Evolutionary conservation across 2,797 vertebrate genomes (phyloP).

Genomic region (Tenualosa thibaudeaui): DNA sequence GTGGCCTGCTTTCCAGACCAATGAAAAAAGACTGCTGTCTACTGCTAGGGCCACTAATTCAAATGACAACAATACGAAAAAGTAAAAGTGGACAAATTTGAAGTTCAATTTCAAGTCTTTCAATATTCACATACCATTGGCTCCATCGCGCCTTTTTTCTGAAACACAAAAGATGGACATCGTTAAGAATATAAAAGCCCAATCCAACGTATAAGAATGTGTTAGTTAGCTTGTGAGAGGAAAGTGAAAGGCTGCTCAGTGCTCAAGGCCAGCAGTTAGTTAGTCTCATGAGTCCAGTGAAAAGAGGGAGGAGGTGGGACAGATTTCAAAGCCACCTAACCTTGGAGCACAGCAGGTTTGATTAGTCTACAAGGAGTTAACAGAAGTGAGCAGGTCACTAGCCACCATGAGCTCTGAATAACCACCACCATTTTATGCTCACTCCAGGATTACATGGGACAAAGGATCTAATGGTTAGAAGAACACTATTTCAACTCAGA

Average conservation of each 20-base stretch:
- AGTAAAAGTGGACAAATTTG: neutral
- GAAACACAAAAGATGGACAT: constrained; percentile 71
- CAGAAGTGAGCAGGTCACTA: neutral
- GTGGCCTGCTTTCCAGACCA: neutral
- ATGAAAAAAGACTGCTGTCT: neutral
- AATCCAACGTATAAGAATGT: constrained; percentile 19
- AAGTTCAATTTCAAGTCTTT: neutral
- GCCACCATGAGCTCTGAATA: too few species aligned
- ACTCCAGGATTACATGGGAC: neutral
- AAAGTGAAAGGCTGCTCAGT: neutral
- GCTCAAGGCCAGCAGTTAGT: neutral
- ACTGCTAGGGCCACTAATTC: neutral
- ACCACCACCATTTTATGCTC: neutral
- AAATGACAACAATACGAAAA: neutral
- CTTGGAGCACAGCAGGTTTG: neutral
- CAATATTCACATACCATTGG: constrained; percentile 81
- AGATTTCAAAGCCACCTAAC: neutral
- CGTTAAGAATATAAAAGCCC: constrained; percentile 55
- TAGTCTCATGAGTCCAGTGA: neutral
- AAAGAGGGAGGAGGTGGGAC: neutral
- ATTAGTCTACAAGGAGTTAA: neutral
- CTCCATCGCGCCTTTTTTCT: constrained; percentile 88
- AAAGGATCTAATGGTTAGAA: neutral
- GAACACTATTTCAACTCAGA: neutral
- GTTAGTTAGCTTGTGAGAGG: constrained; percentile 43